phyloP scores from a whole-genome alignment of 1,140 invertebrate species.

The Planococcus citri region DNA sequence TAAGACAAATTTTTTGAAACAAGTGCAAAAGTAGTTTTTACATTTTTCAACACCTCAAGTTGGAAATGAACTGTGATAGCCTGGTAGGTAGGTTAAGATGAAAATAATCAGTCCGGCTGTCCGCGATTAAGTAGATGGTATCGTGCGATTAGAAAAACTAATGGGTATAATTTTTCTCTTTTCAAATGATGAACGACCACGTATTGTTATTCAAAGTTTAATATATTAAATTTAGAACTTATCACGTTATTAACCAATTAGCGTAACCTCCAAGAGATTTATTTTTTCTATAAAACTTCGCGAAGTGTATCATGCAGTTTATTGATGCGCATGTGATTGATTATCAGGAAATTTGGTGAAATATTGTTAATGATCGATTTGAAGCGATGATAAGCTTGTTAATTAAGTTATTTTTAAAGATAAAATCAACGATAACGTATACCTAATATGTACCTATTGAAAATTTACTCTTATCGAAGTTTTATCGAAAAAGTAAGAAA shows the following conservation, averaged over 20 bases:
- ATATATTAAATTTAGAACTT: constrained; percentile 4
- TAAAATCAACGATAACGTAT: not conserved
- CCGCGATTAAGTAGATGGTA: too few species aligned
- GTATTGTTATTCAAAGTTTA: not conserved
- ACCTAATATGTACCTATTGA: too few species aligned
- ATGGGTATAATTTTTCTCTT: not conserved
- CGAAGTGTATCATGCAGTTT: not conserved
- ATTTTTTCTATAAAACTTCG: not conserved
- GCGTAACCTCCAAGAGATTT: not conserved
- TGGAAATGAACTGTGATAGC: too few species aligned
- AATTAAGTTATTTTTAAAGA: not conserved
- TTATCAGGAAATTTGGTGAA: not conserved
- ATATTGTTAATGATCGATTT: not conserved
- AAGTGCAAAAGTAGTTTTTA: too few species aligned
- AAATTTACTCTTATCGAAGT: too few species aligned
- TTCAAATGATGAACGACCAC: not conserved
- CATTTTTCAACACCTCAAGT: too few species aligned
- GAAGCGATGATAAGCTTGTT: not conserved
- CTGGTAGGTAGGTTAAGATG: too few species aligned
- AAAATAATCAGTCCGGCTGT: too few species aligned
- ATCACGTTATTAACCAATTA: constrained; percentile 3
- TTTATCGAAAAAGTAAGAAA: too few species aligned
- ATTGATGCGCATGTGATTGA: not conserved
- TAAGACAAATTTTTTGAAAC: too few species aligned
- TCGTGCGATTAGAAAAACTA: not conserved